Evolutionary conservation across 1,140 invertebrate species (phyloP), one percentile per base, ranked within the genome.

Genomic region (Diabrotica undecimpunctata): DNA sequence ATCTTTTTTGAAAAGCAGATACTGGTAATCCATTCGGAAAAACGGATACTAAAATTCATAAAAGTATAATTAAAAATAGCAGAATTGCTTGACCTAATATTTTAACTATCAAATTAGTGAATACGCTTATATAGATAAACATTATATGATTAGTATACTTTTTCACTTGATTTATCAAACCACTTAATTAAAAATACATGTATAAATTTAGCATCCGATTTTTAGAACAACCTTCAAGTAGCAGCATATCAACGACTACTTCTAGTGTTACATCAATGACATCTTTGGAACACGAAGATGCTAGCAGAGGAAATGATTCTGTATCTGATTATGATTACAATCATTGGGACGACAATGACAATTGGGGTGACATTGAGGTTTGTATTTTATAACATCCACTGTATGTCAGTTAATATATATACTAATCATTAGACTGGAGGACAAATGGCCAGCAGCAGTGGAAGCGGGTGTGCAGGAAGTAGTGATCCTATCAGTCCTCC

Each of bases 321-420:
- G 89, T 90, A 53, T 91, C 89, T 0, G 91, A 94, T 79, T 91
- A 91, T 73, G 91, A 92, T 72, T 90, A 89, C 72, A 91, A 92
- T 67, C 90, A 90, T 76, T 94, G 92, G 92, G 92, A 92, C 74
- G 88, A 87, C 70, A 81, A 85, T 53, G 91, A 92, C 54, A 89
- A 89, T 74, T 94, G 92, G 92, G 92, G 92, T 13, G 91, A 94
- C 75, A 92, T 95, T 83, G 89, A 90, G 75, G 85, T 87, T 10
- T 10, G n/a, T 46, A 46, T 10, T n/a, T 8, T 46, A 10, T 46
- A 75, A 79, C 64, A 66, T 8, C 9, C 4, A 5, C 3, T 35
- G 0, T 25, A 7, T 57, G 38, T 61, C 7, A 35, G 13, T 59
- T n/a, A 10, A 25, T 37, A 12, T 59, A 11, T 59, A 12, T 39